These are phyloP conservation scores for Orius laevigatus DNA, from an alignment of 1,140 invertebrate genomes.

Conservation along the genomic window DNA sequence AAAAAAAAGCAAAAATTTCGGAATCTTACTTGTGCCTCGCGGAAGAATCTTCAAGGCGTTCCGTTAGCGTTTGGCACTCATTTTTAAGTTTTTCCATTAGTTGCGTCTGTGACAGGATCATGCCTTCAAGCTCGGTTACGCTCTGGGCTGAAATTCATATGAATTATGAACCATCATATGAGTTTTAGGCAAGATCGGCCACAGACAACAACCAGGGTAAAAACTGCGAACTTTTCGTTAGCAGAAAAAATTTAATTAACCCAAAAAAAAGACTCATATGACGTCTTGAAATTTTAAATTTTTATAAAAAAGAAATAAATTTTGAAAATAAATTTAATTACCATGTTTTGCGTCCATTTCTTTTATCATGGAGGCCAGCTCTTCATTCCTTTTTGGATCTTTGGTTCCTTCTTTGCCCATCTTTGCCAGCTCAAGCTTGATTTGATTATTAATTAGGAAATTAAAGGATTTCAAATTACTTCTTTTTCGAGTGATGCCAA, in stretches of 20 bases:
- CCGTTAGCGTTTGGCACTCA: constrained; percentile 68
- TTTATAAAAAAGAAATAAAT: constrained; percentile 10
- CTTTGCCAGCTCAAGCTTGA: constrained; percentile 21
- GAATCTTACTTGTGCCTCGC: constrained; percentile 61
- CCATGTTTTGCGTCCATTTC: constrained; percentile 67
- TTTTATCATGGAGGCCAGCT: constrained; percentile 50
- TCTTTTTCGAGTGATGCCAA: constrained; percentile 61
- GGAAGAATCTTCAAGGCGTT: constrained; percentile 67
- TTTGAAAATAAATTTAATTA: constrained; percentile 29
- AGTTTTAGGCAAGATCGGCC: constrained; percentile 13
- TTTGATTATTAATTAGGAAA: constrained; percentile 4
- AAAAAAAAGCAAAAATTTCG: neutral
- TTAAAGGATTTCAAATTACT: constrained; percentile 27
- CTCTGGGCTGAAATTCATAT: constrained; percentile 31
- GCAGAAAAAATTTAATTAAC: constrained; percentile 17
- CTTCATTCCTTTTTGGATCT: constrained; percentile 41
- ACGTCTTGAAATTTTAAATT: neutral
- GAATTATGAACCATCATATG: neutral
- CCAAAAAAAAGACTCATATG: no score
- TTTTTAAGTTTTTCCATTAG: constrained; percentile 71
- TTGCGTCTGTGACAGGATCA: constrained; percentile 71
- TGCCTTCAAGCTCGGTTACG: constrained; percentile 64
- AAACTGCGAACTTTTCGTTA: constrained; percentile 28
- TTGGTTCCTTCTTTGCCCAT: constrained; percentile 21
- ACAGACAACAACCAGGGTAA: constrained; percentile 16